phyloP scores from a whole-genome alignment of 2,113 vertebrate species.

The Hiodon tergisus region DNA sequence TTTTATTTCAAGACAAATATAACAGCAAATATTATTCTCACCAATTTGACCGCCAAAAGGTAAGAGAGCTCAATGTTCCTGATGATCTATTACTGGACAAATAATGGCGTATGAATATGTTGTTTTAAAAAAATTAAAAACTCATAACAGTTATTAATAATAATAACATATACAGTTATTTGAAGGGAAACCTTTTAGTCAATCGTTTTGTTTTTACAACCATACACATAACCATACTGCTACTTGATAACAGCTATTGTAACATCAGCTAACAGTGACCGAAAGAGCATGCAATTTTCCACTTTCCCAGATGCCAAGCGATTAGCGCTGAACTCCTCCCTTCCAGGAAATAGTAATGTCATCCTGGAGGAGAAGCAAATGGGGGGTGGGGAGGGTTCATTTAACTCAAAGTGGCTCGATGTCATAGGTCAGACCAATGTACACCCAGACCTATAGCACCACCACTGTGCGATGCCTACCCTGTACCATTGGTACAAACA shows the following conservation, averaged over 20 bases:
- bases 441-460: background rate
- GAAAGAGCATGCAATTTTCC: background rate
- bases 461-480: background rate
- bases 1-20: too few species aligned
- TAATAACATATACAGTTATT: too few species aligned
- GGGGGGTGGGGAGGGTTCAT: background rate
- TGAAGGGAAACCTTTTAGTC: too few species aligned
- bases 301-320: background rate
- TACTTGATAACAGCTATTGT: background rate
- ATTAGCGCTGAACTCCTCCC: background rate
- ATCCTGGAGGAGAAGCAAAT: slow-evolving; percentile 2
- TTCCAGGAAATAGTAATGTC: slow-evolving; percentile 2
- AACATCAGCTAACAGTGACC: background rate
- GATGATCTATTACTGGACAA: too few species aligned
- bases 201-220: background rate
- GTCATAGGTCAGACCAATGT: background rate
- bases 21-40: too few species aligned
- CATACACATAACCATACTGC: background rate
- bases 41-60: too few species aligned
- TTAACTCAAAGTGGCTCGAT: background rate
- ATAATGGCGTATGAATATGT: too few species aligned
- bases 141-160: too few species aligned
- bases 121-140: too few species aligned
- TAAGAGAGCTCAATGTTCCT: too few species aligned
- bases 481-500: background rate